Evolutionary conservation across 2,797 vertebrate species (phyloP), one percentile per base, ranked within the genome.

Genomic region (Synanceia verrucosa): DNA sequence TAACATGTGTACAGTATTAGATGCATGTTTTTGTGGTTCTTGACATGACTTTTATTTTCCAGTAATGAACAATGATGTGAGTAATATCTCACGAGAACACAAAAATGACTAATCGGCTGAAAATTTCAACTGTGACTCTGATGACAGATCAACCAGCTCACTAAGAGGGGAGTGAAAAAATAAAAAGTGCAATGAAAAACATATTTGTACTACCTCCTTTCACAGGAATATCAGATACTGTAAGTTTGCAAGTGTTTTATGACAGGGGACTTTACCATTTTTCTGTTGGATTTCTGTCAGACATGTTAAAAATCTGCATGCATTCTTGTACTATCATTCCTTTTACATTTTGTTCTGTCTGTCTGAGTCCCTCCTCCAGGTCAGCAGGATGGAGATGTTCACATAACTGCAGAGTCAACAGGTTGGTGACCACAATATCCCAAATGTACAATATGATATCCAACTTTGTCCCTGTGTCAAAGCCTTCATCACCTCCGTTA

Each of bases 51-150:
- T 14, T 57, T 2, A 37, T 52, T 76, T 80, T n/a, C 37, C 68
- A 61, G 33, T 64, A 46, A 71, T 21, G 52, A 53, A 28, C 24
- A 39, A n/a, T n/a, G n/a, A n/a, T n/a, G 9, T 76, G 63, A 51
- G 26, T 61, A 48, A 47, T 46, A 5, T 46, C 3, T 36, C 6
- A 28, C 73, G 52, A 46, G 28, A 12, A 14, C 56, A 69, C 19
- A 29, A 61, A 75, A 70, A 65, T 53, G 28, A 73, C 55, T 44
- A 55, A 67, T 47, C 0, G 10, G n/a, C 24, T 41, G 28, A 39
- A 66, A 11, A 51, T 70, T 16, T 71, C 46, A 76, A 51, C 24
- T 21, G 33, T 68, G 13, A 26, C 0, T 18, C n/a, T 16, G 14
- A n/a, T 57, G n/a, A 52, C 36, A 48, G 44, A 58, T 67, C 52